Conservation (phyloP, 2,888 invertebrate species). For the Xiphydria camelus region DNA sequence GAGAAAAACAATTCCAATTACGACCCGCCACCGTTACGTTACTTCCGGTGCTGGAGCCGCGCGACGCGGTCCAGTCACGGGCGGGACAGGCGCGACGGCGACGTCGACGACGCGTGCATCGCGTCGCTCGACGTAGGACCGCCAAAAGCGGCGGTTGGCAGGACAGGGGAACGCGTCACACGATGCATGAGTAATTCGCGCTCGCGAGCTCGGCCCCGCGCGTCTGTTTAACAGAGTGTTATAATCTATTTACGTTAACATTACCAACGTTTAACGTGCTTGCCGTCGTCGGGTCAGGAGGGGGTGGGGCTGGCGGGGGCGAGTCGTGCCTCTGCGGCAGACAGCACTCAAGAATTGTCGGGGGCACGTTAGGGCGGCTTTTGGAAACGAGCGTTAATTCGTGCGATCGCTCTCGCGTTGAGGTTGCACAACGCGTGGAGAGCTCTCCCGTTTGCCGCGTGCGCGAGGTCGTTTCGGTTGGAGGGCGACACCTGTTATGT, state of each 20-base stretch:
- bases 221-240: slow-evolving; percentile 59
- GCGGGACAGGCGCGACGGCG: slow-evolving; percentile 24
- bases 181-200: slow-evolving; percentile 58
- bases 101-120: slow-evolving; percentile 41
- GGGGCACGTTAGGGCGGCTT: slow-evolving; percentile 56
- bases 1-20: slow-evolving; percentile 31
- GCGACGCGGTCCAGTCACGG: slow-evolving; percentile 11
- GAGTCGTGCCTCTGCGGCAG: slow-evolving; percentile 46
- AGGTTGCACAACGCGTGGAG: neutral
- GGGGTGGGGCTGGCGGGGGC: slow-evolving; percentile 14
- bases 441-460: neutral
- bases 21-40: slow-evolving; percentile 25
- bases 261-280: slow-evolving; percentile 58
- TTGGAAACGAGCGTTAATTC: slow-evolving; percentile 55
- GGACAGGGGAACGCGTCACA: slow-evolving; percentile 56
- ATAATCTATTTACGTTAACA: slow-evolving; percentile 60
- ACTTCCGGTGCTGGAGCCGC: slow-evolving; percentile 27
- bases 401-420: slow-evolving; percentile 40
- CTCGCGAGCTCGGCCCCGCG: slow-evolving; percentile 47
- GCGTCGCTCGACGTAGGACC: slow-evolving; percentile 52
- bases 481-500: neutral
- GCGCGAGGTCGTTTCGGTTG: neutral
- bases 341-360: slow-evolving; percentile 59
- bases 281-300: slow-evolving; percentile 36
- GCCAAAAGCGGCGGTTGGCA: slow-evolving; percentile 53